These are phyloP conservation scores for Xerus inauris DNA, from an alignment of 2,113 vertebrate species.

Conservation along the genomic window DNA sequence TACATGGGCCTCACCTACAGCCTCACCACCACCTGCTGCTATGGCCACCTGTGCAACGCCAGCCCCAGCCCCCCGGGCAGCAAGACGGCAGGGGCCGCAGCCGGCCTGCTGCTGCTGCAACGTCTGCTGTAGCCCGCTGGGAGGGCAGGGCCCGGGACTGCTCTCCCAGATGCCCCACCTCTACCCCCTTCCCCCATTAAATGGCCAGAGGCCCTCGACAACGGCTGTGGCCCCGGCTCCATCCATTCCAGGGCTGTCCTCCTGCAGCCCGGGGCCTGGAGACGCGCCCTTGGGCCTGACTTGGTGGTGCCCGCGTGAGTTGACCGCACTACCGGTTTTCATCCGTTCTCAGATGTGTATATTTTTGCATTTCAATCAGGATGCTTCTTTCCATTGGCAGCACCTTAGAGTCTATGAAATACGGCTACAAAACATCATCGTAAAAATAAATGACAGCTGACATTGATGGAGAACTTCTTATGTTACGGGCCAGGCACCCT, in stretches of 20 bases:
- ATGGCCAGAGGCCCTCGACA: conserved; percentile 55
- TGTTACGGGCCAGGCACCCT: neutral
- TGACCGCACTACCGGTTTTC: neutral
- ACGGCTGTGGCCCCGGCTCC: conserved; percentile 4
- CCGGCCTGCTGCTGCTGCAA: neutral
- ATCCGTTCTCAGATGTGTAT: neutral
- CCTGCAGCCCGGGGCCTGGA: accelerated
- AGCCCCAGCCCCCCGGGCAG: accelerated
- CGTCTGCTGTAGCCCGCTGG: neutral
- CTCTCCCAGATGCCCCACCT: neutral
- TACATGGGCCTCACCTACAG: conserved; percentile 82
- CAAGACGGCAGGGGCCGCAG: accelerated
- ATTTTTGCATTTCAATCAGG: neutral
- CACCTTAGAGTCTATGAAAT: conserved; percentile 7
- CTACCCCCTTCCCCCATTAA: neutral
- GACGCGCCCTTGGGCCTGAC: neutral
- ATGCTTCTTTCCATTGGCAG: neutral
- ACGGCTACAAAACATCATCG: neutral
- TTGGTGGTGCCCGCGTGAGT: accelerated
- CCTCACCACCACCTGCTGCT: conserved; percentile 77
- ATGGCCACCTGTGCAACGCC: conserved; percentile 61
- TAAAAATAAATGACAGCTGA: neutral
- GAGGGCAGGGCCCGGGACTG: neutral
- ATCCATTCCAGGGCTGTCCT: neutral
- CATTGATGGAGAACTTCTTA: neutral